Percentiles rank a stretch among this genome's conserved stretches.
Evolutionary conservation across 1,140 invertebrate genomes (phyloP).

Genomic region (Diabrotica undecimpunctata): DNA sequence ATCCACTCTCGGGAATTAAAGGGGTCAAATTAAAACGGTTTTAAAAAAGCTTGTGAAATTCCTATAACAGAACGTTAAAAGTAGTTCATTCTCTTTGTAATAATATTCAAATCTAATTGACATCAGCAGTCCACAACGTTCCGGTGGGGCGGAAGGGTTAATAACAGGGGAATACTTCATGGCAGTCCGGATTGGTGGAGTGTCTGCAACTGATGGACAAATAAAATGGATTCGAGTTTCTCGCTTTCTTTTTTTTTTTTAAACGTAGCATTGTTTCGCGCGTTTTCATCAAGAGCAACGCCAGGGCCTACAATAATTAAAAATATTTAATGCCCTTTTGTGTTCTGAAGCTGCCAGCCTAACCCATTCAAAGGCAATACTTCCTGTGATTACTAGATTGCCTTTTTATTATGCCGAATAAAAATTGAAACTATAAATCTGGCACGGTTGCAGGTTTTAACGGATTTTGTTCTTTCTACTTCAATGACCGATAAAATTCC

Average conservation of each 20-base stretch:
- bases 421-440: not conserved
- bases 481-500: no score
- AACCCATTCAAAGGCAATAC: not conserved
- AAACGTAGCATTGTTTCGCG: not conserved
- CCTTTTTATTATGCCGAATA: not conserved
- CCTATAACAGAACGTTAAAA: not conserved
- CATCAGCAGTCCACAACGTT: not conserved
- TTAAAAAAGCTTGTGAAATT: not conserved
- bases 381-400: not conserved
- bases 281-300: not conserved
- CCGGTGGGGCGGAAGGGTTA: not conserved
- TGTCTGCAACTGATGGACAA: conserved; percentile 1
- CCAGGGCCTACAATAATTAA: not conserved
- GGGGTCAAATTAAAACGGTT: not conserved
- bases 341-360: not conserved
- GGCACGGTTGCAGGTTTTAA: no score
- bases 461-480: no score
- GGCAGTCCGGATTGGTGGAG: not conserved
- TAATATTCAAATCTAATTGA: conserved; percentile 3
- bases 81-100: not conserved
- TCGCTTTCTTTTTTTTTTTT: not conserved
- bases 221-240: not conserved
- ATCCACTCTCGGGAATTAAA: no score
- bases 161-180: not conserved
- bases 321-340: not conserved